phyloP scores from a whole-genome alignment of 2,888 invertebrate species.

The Tipula confusa region DNA sequence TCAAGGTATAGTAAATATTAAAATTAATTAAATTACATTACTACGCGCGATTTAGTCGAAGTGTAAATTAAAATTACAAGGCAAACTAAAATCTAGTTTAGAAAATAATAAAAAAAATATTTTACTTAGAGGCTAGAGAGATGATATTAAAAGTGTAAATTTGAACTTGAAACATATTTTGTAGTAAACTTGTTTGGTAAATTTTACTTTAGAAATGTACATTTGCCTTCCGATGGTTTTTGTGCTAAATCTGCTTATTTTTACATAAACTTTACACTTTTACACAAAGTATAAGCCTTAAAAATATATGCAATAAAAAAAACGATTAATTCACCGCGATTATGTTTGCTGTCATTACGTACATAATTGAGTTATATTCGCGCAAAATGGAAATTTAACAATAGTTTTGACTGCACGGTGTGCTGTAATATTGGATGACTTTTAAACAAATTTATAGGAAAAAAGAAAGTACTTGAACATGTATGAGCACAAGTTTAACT shows the following conservation, averaged over 20 bases:
- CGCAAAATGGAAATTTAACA: not conserved
- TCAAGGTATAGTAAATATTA: conserved; percentile 55
- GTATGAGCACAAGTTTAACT: not conserved
- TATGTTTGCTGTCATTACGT: not conserved
- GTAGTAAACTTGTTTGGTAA: not conserved
- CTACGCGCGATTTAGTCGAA: not conserved
- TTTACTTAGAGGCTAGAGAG: not conserved
- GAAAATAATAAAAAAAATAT: not conserved
- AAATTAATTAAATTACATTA: not conserved
- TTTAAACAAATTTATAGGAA: not conserved
- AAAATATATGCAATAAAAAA: not conserved
- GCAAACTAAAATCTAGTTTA: not conserved
- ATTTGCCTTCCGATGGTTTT: not conserved
- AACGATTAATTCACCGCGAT: not conserved
- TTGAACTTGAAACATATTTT: not conserved
- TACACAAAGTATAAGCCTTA: not conserved
- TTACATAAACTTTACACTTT: not conserved
- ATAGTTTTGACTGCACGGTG: not conserved
- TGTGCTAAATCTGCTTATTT: not conserved
- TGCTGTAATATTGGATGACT: not conserved
- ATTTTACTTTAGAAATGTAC: not conserved
- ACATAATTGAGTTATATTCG: not conserved
- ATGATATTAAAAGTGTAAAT: not conserved
- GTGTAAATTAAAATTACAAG: not conserved
- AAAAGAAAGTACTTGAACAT: not conserved